phyloP scores from a whole-genome alignment of 1,140 invertebrate genomes.

The Drepana arcuata region DNA sequence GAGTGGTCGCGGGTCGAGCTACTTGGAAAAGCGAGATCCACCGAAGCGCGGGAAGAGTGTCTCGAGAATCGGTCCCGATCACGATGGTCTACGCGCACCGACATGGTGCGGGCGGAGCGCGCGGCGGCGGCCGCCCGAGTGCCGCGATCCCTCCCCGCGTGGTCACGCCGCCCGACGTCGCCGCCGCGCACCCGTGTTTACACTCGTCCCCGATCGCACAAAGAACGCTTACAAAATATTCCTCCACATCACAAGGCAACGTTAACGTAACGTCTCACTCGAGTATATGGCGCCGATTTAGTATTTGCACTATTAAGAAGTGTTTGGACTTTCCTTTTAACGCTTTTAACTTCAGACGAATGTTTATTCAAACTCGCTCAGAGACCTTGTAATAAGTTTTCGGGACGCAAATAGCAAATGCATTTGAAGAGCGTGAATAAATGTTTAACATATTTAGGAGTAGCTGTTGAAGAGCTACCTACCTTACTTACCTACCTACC shows the following conservation, averaged over 20 bases:
- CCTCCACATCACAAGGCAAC: slow-evolving; percentile 26
- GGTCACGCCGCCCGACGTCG: slow-evolving; percentile 21
- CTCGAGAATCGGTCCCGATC: slow-evolving; percentile 58
- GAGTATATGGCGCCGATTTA: slow-evolving; percentile 26
- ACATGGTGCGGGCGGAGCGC: slow-evolving; percentile 55
- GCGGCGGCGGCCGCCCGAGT: slow-evolving; percentile 59
- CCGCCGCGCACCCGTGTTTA: slow-evolving; percentile 48
- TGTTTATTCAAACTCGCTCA: slow-evolving; percentile 23
- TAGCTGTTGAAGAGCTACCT: too few relatives aligned
- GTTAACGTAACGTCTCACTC: slow-evolving; percentile 29
- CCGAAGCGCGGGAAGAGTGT: slow-evolving; percentile 62
- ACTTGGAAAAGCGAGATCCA: slow-evolving; percentile 54
- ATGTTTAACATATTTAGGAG: too few relatives aligned
- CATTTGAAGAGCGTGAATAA: too few relatives aligned
- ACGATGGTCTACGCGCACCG: slow-evolving; percentile 52
- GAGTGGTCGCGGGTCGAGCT: slow-evolving; percentile 53
- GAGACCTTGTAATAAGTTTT: too few relatives aligned
- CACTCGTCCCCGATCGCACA: slow-evolving; percentile 42
- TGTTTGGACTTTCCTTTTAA: slow-evolving; percentile 30
- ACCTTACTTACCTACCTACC: too few relatives aligned
- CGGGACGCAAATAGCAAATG: too few relatives aligned
- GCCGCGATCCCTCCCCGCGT: slow-evolving; percentile 39
- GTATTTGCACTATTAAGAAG: slow-evolving; percentile 41
- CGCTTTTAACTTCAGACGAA: slow-evolving; percentile 19
- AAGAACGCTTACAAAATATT: slow-evolving; percentile 46